Conservation (phyloP, 2,888 invertebrate genomes). For the Hypolimnas misippus region DNA sequence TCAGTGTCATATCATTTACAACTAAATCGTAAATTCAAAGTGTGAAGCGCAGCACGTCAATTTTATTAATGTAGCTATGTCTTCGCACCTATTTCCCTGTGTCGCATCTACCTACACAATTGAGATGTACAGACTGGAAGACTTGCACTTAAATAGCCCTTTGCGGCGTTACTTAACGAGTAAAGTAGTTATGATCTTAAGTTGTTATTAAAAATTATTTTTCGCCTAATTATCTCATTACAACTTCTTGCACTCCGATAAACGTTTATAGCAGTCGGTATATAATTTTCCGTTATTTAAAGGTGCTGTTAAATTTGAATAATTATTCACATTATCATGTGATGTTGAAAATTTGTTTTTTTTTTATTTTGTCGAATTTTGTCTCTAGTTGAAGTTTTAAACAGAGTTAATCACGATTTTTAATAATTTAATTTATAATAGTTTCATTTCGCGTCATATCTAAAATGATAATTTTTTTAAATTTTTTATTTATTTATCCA, state of each 20-base stretch:
- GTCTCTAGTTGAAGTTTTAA: too few relatives aligned
- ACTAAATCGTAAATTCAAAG: too few relatives aligned
- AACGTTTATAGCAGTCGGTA: not conserved
- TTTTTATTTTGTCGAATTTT: not conserved
- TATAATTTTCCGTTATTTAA: conserved; percentile 3
- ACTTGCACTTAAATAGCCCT: conserved; percentile 52
- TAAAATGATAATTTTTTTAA: too few relatives aligned
- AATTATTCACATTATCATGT: not conserved
- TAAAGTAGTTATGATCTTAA: conserved; percentile 35
- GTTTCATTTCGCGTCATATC: too few relatives aligned
- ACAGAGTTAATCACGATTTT: too few relatives aligned
- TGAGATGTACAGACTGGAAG: conserved; percentile 58
- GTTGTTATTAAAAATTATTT: conserved; percentile 23
- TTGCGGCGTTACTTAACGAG: conserved; percentile 49
- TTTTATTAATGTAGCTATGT: too few relatives aligned
- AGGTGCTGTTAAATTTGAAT: not conserved
- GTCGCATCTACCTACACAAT: conserved; percentile 53
- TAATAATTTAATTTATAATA: too few relatives aligned
- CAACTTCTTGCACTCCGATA: conserved; percentile 1
- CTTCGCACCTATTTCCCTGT: not conserved
- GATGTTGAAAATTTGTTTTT: not conserved
- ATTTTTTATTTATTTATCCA: too few relatives aligned
- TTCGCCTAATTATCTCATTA: conserved; percentile 20
- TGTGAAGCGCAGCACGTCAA: too few relatives aligned
- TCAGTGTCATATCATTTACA: too few relatives aligned